Evolutionary conservation across 2,797 vertebrate species (phyloP), one percentile per base, ranked within the genome.

Genomic region (Microctenopoma stevenorrisi): DNA sequence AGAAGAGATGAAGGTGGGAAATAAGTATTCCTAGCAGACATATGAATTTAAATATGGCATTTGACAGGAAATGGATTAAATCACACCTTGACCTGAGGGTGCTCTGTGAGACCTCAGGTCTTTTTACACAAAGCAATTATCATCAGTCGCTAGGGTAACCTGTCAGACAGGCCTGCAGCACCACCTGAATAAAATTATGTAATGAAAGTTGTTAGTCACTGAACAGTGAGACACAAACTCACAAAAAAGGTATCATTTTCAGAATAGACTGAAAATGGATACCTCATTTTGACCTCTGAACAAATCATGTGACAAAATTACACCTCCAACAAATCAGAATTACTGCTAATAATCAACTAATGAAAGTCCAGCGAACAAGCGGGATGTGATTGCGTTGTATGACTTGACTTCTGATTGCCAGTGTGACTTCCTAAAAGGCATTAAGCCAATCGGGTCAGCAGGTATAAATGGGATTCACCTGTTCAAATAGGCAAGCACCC

Each of bases 381-480:
- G 38, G 72, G 53, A 78, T 18, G 40, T 66, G 80, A 86, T 74
- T 61, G 72, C 70, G 80, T 74, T 22, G 22, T 22, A 22, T 22
- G 22, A 22, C 26, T 48, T 22, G 22, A 22, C 26, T 48, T 37
- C 79, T 64, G 75, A 81, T 22, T 22, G 22, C 22, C 72, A 56
- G 79, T 58, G 79, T 40, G 63, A 85, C 78, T 88, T 87, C 84
- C 82, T 84, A 60, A 69, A 46, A 79, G 86, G 78, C 81, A 85
- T 37, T 53, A 86, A 79, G 87, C 87, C 90, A 91, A 85, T 15
- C 68, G 63, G 83, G 88, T 90, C 86, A 85, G 85, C 81, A 79
- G 75, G 87, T 88, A 81, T 86, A 89, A 94, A 93, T 89, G 89
- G 89, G 78, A 93, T 92, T 94, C 94, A 95, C 94, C 94, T 95